These are phyloP conservation scores for Antheraea yamamai DNA, from an alignment of 2,888 invertebrate genomes.

Conservation along the genomic window DNA sequence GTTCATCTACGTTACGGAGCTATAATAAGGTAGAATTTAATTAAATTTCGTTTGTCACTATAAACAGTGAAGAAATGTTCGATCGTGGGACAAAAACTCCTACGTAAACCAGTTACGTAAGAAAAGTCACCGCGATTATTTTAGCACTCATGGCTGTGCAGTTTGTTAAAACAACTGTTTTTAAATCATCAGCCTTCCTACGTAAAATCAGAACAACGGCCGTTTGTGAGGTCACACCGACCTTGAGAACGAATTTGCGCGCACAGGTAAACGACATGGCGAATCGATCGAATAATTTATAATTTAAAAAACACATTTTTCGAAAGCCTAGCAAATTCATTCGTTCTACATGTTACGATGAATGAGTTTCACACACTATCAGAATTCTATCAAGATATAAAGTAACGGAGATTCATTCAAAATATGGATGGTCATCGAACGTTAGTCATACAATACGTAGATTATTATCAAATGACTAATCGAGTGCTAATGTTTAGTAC, in stretches of 20 bases:
- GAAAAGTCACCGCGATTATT: constrained; percentile 34
- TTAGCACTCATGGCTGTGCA: constrained; percentile 34
- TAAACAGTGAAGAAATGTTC: constrained; percentile 17
- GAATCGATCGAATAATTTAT: constrained; percentile 16
- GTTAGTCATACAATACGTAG: constrained; percentile 6
- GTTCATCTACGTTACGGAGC: background rate
- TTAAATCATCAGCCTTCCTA: constrained; percentile 45
- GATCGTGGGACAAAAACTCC: constrained; percentile 25
- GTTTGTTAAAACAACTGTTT: constrained; percentile 32
- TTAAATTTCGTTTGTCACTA: no score
- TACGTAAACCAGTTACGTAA: constrained; percentile 37
- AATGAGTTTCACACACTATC: constrained; percentile 16
- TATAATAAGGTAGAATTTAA: no score
- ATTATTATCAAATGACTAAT: constrained; percentile 45
- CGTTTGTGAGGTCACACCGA: constrained; percentile 39
- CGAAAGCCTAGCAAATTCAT: constrained; percentile 19
- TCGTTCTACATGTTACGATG: constrained; percentile 15
- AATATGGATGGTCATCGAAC: background rate
- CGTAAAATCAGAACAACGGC: constrained; percentile 47
- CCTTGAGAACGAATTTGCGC: constrained; percentile 43
- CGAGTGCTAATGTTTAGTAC: constrained; percentile 45
- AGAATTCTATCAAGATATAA: background rate
- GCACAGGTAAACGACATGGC: constrained; percentile 37
- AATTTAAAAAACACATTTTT: constrained; percentile 1
- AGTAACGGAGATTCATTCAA: constrained; percentile 15